A percentile compares a stretch with the other conserved stretches of the same genome.
Conservation (phyloP, 2,888 invertebrate species). For the Troides oblongomaculatus region DNA sequence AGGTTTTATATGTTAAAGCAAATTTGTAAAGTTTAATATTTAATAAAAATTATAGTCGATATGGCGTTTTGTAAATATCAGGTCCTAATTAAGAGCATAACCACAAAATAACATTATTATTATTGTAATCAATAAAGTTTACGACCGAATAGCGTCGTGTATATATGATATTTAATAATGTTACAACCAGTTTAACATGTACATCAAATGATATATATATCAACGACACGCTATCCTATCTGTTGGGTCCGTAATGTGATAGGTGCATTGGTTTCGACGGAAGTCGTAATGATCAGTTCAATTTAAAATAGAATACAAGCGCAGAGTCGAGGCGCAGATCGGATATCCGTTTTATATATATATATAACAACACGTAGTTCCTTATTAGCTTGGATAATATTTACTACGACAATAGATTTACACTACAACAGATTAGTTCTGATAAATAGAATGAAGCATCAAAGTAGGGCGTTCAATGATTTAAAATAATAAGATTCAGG, state of each 20-base stretch:
- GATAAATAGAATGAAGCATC: conserved; percentile 16
- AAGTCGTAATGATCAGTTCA: conserved; percentile 24
- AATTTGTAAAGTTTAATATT: neutral
- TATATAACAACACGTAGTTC: conserved; percentile 13
- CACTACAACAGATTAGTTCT: conserved; percentile 8
- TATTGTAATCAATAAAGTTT: conserved; percentile 1
- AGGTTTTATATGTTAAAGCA: too few species aligned
- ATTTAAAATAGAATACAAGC: conserved; percentile 23
- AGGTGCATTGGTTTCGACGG: conserved; percentile 15
- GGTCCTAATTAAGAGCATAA: neutral
- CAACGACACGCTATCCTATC: conserved; percentile 8
- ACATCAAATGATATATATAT: neutral
- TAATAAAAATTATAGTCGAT: neutral
- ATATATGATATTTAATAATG: neutral
- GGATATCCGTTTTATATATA: conserved; percentile 20
- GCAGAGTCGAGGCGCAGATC: conserved; percentile 20
- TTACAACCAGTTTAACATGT: neutral
- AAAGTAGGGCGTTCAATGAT: conserved; percentile 25
- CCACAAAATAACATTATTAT: neutral
- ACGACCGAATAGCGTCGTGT: neutral
- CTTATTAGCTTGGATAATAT: conserved; percentile 18
- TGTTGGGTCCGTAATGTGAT: conserved; percentile 1
- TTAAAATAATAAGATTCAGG: conserved; percentile 31
- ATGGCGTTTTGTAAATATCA: neutral
- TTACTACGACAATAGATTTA: conserved; percentile 8